These are phyloP conservation scores for Altica lythri DNA, from an alignment of 2,888 invertebrate species.

Conservation along the genomic window DNA sequence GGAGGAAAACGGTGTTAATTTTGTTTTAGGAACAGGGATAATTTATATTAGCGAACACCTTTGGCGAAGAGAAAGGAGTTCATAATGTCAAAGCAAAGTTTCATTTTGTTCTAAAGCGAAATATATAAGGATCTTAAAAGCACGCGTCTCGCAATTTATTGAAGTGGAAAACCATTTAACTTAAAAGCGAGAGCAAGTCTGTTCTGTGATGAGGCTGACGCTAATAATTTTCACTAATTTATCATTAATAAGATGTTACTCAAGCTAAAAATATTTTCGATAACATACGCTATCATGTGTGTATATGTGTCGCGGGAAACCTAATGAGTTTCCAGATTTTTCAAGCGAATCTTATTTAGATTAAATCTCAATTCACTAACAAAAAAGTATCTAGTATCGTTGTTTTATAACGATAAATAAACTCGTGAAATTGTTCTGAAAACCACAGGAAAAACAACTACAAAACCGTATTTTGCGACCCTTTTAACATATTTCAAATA, in stretches of 20 bases:
- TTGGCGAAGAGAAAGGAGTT: constrained; percentile 54
- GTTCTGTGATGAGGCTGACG: constrained; percentile 37
- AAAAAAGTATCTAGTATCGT: constrained; percentile 5
- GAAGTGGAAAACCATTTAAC: constrained; percentile 46
- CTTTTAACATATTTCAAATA: constrained; percentile 49
- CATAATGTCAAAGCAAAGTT: constrained; percentile 58
- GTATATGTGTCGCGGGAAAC: constrained; percentile 16
- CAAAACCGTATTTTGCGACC: constrained; percentile 37
- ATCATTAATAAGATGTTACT: constrained; percentile 40
- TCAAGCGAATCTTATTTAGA: constrained; percentile 9
- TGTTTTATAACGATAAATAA: constrained; percentile 16
- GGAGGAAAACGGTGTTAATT: constrained; percentile 36
- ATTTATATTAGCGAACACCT: constrained; percentile 57
- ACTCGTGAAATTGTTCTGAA: constrained; percentile 28
- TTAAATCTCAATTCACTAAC: constrained; percentile 10
- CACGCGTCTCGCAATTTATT: constrained; percentile 43
- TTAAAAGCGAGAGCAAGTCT: constrained; percentile 40
- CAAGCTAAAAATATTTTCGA: constrained; percentile 35
- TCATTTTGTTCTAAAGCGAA: constrained; percentile 53
- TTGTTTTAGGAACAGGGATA: constrained; percentile 54
- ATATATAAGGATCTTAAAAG: constrained; percentile 51
- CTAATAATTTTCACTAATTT: constrained; percentile 41
- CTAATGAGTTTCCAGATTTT: constrained; percentile 26
- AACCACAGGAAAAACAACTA: constrained; percentile 29
- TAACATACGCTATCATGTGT: constrained; percentile 29